phyloP scores from a whole-genome alignment of 2,113 vertebrate species.

The Irena cyanogastra region DNA sequence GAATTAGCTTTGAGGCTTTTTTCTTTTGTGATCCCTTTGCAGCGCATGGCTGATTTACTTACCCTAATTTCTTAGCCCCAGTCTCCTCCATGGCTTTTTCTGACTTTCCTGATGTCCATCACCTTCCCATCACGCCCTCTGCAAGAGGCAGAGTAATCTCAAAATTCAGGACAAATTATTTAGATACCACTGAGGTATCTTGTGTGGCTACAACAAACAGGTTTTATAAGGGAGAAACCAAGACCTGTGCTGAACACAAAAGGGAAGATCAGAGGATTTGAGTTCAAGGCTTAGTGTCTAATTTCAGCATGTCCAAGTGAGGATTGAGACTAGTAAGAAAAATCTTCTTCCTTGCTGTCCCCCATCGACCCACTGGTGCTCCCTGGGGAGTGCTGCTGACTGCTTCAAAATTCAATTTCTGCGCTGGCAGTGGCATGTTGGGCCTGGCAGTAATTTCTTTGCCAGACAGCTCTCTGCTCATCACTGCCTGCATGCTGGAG shows the following conservation, averaged over 20 bases:
- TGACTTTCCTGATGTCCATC: not conserved
- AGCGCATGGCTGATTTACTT: not conserved
- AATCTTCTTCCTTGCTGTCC: not conserved
- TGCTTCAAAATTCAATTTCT: not conserved
- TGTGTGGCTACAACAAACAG: not conserved
- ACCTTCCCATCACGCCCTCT: not conserved
- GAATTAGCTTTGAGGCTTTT: not conserved
- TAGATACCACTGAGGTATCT: not conserved
- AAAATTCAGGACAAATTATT: not conserved
- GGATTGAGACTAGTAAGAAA: not conserved
- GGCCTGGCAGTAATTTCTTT: not conserved
- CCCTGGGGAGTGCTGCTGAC: not conserved
- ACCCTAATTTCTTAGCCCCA: not conserved
- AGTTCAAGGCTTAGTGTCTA: not conserved
- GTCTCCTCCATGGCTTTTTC: not conserved
- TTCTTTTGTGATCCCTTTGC: not conserved
- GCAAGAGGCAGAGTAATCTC: not conserved
- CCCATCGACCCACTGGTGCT: accelerated
- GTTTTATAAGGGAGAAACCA: not conserved
- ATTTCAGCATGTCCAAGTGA: not conserved
- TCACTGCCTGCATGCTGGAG: not conserved
- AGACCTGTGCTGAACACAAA: not conserved
- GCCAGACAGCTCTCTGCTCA: not conserved
- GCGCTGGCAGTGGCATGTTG: not conserved
- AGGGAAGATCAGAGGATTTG: not conserved